These are phyloP conservation scores for Andrena chrysosceles DNA, from an alignment of 2,888 invertebrate genomes.

Conservation along the genomic window DNA sequence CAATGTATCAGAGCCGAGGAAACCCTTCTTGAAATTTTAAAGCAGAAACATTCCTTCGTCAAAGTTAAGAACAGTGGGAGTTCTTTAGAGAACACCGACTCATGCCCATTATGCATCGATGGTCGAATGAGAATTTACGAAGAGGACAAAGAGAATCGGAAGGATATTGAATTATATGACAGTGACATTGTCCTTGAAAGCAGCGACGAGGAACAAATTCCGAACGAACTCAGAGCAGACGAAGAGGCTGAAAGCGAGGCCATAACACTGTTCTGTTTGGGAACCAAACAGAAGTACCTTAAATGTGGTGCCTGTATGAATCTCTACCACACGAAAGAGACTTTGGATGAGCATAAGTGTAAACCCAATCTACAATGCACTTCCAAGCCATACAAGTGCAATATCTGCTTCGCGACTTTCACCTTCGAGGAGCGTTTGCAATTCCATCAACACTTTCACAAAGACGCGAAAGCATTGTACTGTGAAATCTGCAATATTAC, in stretches of 20 bases:
- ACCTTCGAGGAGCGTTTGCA: conserved; percentile 77
- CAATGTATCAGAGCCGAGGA: conserved; percentile 77
- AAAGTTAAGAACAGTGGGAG: conserved; percentile 20
- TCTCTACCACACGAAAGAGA: conserved; percentile 77
- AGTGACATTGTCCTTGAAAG: conserved; percentile 76
- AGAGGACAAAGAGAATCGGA: conserved; percentile 34
- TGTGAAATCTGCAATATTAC: conserved; percentile 76
- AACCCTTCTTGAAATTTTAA: conserved; percentile 68
- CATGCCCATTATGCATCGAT: conserved; percentile 75
- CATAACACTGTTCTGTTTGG: conserved; percentile 67
- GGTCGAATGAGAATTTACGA: conserved; percentile 70
- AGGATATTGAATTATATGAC: conserved; percentile 66
- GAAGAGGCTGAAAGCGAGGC: conserved; percentile 52
- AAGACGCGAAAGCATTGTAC: conserved; percentile 70
- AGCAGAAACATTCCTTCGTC: conserved; percentile 60
- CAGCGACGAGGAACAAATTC: conserved; percentile 75
- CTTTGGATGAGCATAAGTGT: conserved; percentile 75
- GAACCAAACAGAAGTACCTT: conserved; percentile 72
- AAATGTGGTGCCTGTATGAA: conserved; percentile 80
- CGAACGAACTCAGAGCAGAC: conserved; percentile 53
- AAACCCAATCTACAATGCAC: conserved; percentile 75
- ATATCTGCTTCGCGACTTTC: conserved; percentile 70
- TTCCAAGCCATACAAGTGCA: conserved; percentile 74
- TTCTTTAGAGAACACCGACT: conserved; percentile 41
- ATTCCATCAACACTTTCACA: conserved; percentile 76